Evolutionary conservation across 2,888 invertebrate genomes (phyloP), one percentile per base, ranked within the genome.

Genomic region (Troides aeacus): DNA sequence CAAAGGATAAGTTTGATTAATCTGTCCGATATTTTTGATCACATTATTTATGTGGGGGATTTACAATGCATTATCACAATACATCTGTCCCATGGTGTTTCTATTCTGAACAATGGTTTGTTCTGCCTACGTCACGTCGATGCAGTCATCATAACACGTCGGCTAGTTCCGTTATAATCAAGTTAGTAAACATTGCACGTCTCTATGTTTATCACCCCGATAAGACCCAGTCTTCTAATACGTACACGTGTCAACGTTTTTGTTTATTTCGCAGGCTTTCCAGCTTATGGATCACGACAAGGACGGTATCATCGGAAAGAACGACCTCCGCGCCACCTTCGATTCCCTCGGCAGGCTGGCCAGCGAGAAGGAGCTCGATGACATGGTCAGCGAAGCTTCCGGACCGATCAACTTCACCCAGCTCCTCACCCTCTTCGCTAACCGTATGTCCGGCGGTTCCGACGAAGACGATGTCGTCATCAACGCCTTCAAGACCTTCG

Each of bases 391-490:
- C 85, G 97, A 98, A 93, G 96, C 97, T 78, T 93, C 97, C 79
- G 98, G 97, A 84, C 98, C 98, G 87, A 96, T 98, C 93, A 98
- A 98, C 94, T 98, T 98, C 95, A 98, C 98, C 81, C 98, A 98
- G 93, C 94, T 98, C 88, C 94, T 98, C 86, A 97, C 96, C 84
- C 94, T 98, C 82, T 98, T 98, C 94, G 98, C 97, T 86, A 95
- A 94, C 93, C 96, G 98, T 87, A 97, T 98, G 97, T 96, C 97
- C 84, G 96, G 97, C 81, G 97, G 97, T 78, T 96, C 96, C 86
- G 98, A 98, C 90, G 97, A 98, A 79, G 98, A 98, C 85, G 97
- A 97, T 77, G 97, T 97, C 83, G 97, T 98, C 89, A 95, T 97
- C 90, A 96, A 95, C 88, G 98, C 98, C 88, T 98, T 98, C 95